Conservation (phyloP, 1,140 invertebrate species). For the Leptestheria dahalacensis region DNA sequence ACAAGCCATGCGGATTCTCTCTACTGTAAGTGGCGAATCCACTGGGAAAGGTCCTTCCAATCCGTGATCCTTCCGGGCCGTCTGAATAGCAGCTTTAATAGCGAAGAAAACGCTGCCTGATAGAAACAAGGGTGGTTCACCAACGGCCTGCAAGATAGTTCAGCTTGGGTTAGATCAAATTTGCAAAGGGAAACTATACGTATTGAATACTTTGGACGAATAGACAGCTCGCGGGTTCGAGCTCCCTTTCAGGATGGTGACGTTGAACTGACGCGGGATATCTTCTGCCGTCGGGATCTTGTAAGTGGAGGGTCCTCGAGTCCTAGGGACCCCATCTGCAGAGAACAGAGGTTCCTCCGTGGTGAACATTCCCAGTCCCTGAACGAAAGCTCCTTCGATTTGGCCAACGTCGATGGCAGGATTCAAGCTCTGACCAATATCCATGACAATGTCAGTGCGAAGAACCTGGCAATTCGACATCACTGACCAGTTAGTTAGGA, state of each 20-base stretch:
- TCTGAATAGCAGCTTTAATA: constrained; percentile 71
- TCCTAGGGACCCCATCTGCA: constrained; percentile 50
- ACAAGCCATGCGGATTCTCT: constrained; percentile 78
- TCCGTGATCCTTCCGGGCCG: constrained; percentile 54
- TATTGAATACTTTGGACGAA: constrained; percentile 79
- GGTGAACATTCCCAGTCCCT: constrained; percentile 82
- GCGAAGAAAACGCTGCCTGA: constrained; percentile 76
- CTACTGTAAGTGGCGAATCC: constrained; percentile 80
- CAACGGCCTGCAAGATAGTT: constrained; percentile 56
- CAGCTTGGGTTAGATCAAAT: too few species aligned
- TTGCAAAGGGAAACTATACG: too few species aligned
- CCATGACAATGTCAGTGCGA: constrained; percentile 88
- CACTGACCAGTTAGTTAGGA: not conserved
- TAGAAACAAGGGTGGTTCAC: constrained; percentile 85
- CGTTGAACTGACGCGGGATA: constrained; percentile 82
- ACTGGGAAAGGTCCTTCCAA: constrained; percentile 46
- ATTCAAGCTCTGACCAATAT: constrained; percentile 80
- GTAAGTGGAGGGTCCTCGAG: constrained; percentile 78
- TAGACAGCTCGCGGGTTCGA: constrained; percentile 79
- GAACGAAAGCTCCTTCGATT: constrained; percentile 84
- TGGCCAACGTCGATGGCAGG: constrained; percentile 89
- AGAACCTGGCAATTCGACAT: constrained; percentile 25
- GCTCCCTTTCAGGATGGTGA: constrained; percentile 70
- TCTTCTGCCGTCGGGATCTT: constrained; percentile 78
- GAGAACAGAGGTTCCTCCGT: constrained; percentile 80